These are phyloP conservation scores for Nomada lathburiana DNA, from an alignment of 2,888 invertebrate genomes.

Conservation along the genomic window DNA sequence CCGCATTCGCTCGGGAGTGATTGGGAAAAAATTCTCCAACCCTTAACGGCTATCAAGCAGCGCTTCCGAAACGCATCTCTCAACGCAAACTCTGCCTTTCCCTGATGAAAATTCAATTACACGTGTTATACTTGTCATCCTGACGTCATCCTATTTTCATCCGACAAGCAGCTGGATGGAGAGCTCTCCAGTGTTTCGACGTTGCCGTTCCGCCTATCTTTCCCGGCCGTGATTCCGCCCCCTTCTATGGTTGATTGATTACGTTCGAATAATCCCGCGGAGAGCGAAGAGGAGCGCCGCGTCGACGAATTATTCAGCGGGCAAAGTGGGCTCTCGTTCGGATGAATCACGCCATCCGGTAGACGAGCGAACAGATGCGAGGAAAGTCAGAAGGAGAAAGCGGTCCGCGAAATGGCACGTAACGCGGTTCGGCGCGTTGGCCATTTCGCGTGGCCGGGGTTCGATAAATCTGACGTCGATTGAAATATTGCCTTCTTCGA, in stretches of 20 bases:
- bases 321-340: not conserved
- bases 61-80: slow-evolving; percentile 1
- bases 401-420: slow-evolving; percentile 71
- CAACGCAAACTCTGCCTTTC: not conserved
- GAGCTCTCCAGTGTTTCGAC: not conserved
- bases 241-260: slow-evolving; percentile 12
- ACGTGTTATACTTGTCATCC: slow-evolving; percentile 10
- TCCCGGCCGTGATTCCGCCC: not conserved
- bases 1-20: not conserved
- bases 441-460: slow-evolving; percentile 69
- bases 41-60: not conserved
- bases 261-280: slow-evolving; percentile 11
- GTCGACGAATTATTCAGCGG: slow-evolving; percentile 1
- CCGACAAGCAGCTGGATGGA: not conserved
- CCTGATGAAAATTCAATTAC: not conserved
- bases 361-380: slow-evolving; percentile 14
- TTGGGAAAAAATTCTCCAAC: not conserved
- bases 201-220: not conserved
- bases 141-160: not conserved
- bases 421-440: slow-evolving; percentile 63
- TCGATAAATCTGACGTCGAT: slow-evolving; percentile 74
- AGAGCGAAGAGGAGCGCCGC: not conserved
- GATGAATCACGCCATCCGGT: slow-evolving; percentile 30
- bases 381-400: slow-evolving; percentile 47
- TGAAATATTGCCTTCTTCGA: slow-evolving; percentile 75